Conservation (phyloP, 2,797 vertebrate genomes). For the Sylvilagus floridanus region DNA sequence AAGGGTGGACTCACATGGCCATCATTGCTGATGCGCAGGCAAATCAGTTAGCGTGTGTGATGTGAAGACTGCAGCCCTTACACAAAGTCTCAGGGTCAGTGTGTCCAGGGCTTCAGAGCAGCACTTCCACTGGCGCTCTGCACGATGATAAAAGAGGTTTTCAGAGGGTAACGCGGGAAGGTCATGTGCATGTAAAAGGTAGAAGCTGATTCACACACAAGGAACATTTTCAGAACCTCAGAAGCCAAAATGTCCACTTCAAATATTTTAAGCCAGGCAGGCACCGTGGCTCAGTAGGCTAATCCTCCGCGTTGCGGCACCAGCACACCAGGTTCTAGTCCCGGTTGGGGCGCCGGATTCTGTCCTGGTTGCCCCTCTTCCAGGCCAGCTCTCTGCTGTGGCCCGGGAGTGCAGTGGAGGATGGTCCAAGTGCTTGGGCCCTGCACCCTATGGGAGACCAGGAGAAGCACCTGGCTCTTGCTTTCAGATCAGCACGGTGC, state of each 20-base stretch:
- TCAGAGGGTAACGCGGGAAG: neutral
- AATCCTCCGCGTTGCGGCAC: too few species aligned
- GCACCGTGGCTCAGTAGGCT: too few species aligned
- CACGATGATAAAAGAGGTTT: constrained; percentile 7
- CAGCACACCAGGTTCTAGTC: too few species aligned
- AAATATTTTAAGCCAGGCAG: neutral
- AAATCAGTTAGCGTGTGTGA: neutral
- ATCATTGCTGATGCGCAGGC: neutral
- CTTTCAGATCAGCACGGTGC: too few species aligned
- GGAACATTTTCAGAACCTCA: constrained; percentile 34
- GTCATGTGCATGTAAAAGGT: neutral
- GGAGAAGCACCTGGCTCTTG: too few species aligned
- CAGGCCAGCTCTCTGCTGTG: too few species aligned
- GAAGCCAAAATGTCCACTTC: neutral
- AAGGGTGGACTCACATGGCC: neutral
- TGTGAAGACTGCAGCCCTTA: neutral
- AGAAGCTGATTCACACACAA: constrained; percentile 2
- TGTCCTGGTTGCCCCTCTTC: too few species aligned
- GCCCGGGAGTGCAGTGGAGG: too few species aligned
- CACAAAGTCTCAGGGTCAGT: neutral
- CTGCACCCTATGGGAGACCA: too few species aligned
- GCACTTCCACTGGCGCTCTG: constrained; percentile 1
- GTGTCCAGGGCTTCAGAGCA: neutral
- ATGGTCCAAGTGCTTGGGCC: too few species aligned
- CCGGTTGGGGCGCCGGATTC: too few species aligned